Base-by-base conservation (phyloP, 1,140 invertebrate genomes). In the Macrobrachium rosenbergii region DNA sequence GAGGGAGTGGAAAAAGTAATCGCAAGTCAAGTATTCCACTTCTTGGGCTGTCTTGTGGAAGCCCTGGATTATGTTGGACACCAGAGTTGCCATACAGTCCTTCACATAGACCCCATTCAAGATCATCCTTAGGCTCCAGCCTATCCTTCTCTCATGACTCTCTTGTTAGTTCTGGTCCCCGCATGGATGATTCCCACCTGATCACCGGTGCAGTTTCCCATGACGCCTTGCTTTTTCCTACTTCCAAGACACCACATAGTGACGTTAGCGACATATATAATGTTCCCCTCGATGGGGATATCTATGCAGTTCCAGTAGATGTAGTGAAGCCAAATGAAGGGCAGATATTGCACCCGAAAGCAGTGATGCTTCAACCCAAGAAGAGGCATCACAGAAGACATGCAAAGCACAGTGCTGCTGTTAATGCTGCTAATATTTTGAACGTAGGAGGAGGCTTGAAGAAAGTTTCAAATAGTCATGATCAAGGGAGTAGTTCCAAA, bases 251-350 rank as follows among this genome's bases (percentile, higher is more conserved):
- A 78, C 75, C 78, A 78, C 85, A 87, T 79, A 87, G 85, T 80
- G 85, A 87, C 81, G 85, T 87, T 60, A 82, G 85, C 81, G 85
- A 87, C 78, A 87, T 87, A 63, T 87, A 87, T 62, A 81, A 87
- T 75, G 85, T 87, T 78, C 85, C 85, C 63, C 85, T 87, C 43
- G 85, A 87, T 82, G 85, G 85, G 75, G 85, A 87, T 87, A 87
- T 87, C 85, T 87, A 87, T 87, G 85, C 85, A 87, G 85, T 87
- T 78, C 85, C 85, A 81, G 85, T 87, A 87, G 85, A 87, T 87
- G 85, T 87, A 87, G 85, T 87, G 43, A 87, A 87, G 72, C 85
- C 85, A 43, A 87, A 87, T 19, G 85, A 87, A 60, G 85, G 85
- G 19, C 85, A 87, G 75, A 87, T 87, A 45, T 72, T 87, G 73